These are phyloP conservation scores for Phortica variegata DNA, from an alignment of 1,140 invertebrate genomes.

Conservation along the genomic window DNA sequence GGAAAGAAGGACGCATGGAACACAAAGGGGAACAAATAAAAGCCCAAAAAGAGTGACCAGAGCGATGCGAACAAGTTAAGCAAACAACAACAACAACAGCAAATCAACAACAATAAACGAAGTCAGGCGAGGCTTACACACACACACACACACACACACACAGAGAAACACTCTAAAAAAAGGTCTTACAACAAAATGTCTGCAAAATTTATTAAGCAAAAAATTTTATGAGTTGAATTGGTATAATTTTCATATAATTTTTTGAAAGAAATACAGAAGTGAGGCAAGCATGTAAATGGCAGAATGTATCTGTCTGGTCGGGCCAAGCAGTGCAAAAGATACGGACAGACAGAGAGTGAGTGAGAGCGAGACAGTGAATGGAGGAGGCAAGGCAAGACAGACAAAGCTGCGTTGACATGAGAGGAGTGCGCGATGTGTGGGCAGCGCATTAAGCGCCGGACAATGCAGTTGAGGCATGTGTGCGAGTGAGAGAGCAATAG, in stretches of 20 bases:
- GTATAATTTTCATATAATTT: conserved; percentile 57
- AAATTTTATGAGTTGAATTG: conserved; percentile 55
- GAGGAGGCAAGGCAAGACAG: conserved; percentile 10
- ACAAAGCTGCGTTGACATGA: conserved; percentile 29
- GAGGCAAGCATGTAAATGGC: conserved; percentile 9
- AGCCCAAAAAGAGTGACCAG: conserved; percentile 22
- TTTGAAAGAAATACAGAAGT: conserved; percentile 12
- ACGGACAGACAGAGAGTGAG: conserved; percentile 3
- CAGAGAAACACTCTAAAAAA: background rate
- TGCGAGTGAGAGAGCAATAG: too few relatives aligned
- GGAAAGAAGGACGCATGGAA: background rate
- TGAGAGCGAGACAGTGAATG: conserved; percentile 18
- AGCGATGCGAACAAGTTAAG: conserved; percentile 7
- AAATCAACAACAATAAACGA: background rate
- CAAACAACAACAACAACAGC: background rate
- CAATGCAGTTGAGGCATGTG: too few relatives aligned
- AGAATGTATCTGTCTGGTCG: conserved; percentile 8
- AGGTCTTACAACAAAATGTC: conserved; percentile 41
- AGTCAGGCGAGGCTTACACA: conserved; percentile 2
- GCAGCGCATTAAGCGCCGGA: too few relatives aligned
- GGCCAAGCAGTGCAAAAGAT: conserved; percentile 22
- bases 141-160: conserved; percentile 7
- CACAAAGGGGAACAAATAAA: background rate
- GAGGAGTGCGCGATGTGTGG: conserved; percentile 11
- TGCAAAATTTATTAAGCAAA: conserved; percentile 51